phyloP scores from a whole-genome alignment of 2,113 vertebrate species.

The Myotis lucifugus region DNA sequence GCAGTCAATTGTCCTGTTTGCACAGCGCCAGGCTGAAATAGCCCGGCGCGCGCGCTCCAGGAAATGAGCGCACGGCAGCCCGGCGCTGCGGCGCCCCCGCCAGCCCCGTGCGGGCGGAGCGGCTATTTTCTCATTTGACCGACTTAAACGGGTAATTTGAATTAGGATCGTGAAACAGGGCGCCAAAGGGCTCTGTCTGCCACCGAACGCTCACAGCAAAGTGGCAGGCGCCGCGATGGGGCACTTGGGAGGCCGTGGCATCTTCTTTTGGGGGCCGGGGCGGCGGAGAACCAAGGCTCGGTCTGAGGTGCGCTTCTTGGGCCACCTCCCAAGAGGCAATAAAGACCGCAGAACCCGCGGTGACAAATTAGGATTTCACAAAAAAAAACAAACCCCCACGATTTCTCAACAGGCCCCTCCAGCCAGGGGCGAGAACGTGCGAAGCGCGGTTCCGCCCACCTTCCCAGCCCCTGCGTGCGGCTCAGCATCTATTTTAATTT shows the following conservation, averaged over 20 bases:
- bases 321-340: neutral
- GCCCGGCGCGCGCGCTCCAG: constrained; percentile 83
- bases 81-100: constrained; percentile 70
- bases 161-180: constrained; percentile 75
- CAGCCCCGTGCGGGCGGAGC: constrained; percentile 81
- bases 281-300: neutral
- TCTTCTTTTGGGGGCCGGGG: neutral
- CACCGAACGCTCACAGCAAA: neutral
- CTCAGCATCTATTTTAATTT: neutral
- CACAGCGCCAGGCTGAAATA: constrained; percentile 87
- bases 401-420: neutral
- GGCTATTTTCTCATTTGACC: constrained; percentile 83
- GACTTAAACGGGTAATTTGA: constrained; percentile 82
- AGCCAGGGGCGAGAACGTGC: neutral
- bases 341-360: neutral
- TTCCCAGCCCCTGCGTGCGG: neutral
- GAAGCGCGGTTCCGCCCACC: neutral
- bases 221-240: neutral
- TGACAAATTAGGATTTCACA: neutral
- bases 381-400: no score
- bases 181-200: constrained; percentile 80
- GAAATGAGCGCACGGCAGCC: constrained; percentile 85
- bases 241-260: neutral
- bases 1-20: constrained; percentile 85
- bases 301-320: neutral